Percentiles rank a stretch among this genome's conserved stretches.
Conservation (phyloP, 2,113 vertebrate species). For the Cyanoliseus patagonus region DNA sequence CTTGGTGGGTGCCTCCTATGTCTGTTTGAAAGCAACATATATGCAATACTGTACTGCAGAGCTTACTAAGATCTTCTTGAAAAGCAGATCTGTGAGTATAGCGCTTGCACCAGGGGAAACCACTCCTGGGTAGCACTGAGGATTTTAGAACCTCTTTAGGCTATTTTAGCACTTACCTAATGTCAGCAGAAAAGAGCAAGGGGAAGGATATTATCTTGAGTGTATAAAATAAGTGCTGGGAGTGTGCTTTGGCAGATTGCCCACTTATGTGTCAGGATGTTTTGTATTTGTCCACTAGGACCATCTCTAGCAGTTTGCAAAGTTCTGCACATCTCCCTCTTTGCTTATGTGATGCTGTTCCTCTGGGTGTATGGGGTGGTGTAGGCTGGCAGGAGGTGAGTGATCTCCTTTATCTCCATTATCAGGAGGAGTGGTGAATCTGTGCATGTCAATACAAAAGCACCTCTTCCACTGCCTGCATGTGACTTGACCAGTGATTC, state of each 20-base stretch:
- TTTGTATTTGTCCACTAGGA: not conserved
- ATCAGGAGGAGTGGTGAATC: not conserved
- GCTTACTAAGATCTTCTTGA: not conserved
- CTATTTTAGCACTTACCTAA: constrained; percentile 7
- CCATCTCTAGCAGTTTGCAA: not conserved
- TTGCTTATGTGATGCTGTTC: not conserved
- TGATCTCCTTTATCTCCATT: not conserved
- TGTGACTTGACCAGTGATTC: not conserved
- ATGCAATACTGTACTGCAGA: not conserved
- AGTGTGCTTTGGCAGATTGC: not conserved
- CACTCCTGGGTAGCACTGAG: not conserved
- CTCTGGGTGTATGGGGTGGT: not conserved
- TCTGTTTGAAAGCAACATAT: not conserved
- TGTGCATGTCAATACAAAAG: not conserved
- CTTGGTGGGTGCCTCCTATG: not conserved
- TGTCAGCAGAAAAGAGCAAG: not conserved
- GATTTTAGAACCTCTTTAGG: not conserved
- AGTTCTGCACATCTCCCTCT: rapidly evolving
- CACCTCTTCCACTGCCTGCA: not conserved
- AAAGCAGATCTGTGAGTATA: not conserved
- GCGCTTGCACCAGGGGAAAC: not conserved
- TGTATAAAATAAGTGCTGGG: not conserved
- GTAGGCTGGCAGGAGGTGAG: not conserved
- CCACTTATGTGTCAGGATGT: not conserved
- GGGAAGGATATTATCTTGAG: not conserved